These are phyloP conservation scores for Tachina grossa DNA, from an alignment of 2,888 invertebrate species.

Conservation along the genomic window DNA sequence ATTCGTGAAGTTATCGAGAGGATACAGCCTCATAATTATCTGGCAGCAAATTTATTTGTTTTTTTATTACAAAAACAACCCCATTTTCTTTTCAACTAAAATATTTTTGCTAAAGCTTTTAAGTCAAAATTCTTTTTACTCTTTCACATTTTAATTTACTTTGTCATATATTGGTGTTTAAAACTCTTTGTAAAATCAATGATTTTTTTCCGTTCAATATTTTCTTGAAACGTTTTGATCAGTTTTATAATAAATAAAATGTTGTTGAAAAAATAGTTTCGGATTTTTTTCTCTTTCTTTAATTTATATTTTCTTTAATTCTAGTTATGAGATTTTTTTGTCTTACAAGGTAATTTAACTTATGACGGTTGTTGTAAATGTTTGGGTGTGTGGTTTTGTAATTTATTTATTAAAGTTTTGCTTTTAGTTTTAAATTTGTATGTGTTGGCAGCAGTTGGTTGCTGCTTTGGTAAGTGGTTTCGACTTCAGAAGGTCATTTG, in stretches of 20 bases:
- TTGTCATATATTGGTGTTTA: slow-evolving; percentile 25
- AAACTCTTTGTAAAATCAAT: not conserved
- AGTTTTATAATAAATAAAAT: slow-evolving; percentile 12
- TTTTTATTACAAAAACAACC: too few species aligned
- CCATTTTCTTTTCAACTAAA: too few species aligned
- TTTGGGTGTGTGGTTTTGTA: slow-evolving; percentile 32
- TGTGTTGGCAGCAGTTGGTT: slow-evolving; percentile 24
- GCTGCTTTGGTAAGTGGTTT: slow-evolving; percentile 63
- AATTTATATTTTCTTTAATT: not conserved
- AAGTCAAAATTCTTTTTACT: too few species aligned
- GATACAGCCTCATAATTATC: too few species aligned
- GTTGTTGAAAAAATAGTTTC: slow-evolving; percentile 17
- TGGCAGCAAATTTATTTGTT: too few species aligned
- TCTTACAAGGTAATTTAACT: slow-evolving; percentile 53
- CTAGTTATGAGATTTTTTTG: not conserved
- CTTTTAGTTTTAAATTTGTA: not conserved
- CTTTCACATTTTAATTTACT: not conserved
- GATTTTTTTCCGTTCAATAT: not conserved
- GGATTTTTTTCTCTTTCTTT: not conserved
- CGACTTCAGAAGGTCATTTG: slow-evolving; percentile 70
- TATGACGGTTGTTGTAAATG: slow-evolving; percentile 28
- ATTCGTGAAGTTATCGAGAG: too few species aligned
- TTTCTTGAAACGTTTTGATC: slow-evolving; percentile 7
- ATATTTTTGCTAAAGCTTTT: too few species aligned
- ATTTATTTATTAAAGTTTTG: slow-evolving; percentile 37